Evolutionary conservation across 2,113 vertebrate species (phyloP), one percentile per base, ranked within the genome.

Genomic region (Stomatorhinus ivindoensis): DNA sequence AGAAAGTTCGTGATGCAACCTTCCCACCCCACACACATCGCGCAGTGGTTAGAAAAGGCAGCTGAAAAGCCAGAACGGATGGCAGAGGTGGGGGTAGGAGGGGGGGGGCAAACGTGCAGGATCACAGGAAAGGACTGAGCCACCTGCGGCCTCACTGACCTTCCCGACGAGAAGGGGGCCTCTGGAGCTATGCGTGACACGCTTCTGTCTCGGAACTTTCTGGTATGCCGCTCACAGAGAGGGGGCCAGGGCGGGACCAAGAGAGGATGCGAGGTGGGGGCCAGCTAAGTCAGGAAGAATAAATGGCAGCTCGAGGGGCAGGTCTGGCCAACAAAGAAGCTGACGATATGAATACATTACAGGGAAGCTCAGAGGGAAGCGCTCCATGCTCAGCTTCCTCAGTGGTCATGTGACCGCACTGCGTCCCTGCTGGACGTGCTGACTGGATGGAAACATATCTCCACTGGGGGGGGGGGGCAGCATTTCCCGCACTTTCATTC

Each of bases 161-260:
- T 96, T 96, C 96, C 95, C 94, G 95, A 94, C 96, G 95, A 95
- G 96, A 96, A 95, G 94, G 95, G 5, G 94, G 94, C 88, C 93
- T 91, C 86, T 89, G 27, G 95, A 0, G 31, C 91, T 42, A 92
- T 90, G 94, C 94, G 94, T 92, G 93, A 96, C 96, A 96, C 95
- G 93, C 94, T 95, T 94, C 93, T 94, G 93, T 89, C 55, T 93
- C 92, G 93, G 92, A 93, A 86, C 92, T 91, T 93, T 95, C 95
- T 94, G 95, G 96, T 94, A 95, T 53, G 76, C 95, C 96, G 94
- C 95, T 96, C 94, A 94, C 92, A 94, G 48, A 39, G 50, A 27
- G 51, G 94, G 91, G 92, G 92, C 93, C 21, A n/a, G 58, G 69
- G 48, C 31, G 19, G 42, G 50, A 65, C 87, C 82, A 86, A n/a